Evolutionary conservation across 2,797 vertebrate genomes (phyloP), one percentile per base, ranked within the genome.

Genomic region (Rhynchotus rufescens): DNA sequence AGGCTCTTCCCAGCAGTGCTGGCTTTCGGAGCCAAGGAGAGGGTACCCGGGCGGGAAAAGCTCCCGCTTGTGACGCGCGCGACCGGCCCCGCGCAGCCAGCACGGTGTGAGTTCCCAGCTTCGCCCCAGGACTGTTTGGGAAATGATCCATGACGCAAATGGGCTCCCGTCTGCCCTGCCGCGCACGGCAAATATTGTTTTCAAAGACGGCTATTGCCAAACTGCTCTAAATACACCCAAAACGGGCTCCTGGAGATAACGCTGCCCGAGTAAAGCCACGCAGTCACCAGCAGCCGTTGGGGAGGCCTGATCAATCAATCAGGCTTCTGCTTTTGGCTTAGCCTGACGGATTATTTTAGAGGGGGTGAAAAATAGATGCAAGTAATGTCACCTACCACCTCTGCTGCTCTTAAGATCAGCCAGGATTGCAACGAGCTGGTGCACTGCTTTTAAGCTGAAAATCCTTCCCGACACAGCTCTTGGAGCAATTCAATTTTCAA

Each of bases 121-220:
- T 21, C 45, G 93, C 94, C 92, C 0, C 8, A 84, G 94, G 85
- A 38, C 52, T 92, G 61, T 86, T 86, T 95, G 90, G n/a, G 42
- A 92, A 93, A 80, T 28, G 51, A 95, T 94, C 47, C 1, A 78
- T 94, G 96, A 95, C 56, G 80, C 81, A 88, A 92, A 96, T 36
- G 80, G 67, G 71, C 76, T 86, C 85, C 47, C 89, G 93, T 94
- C 93, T 91, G 89, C 62, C 92, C 89, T 74, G 86, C 66, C 47
- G 68, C 65, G 82, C 72, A 26, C 69, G 68, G 81, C 84, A 94
- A 94, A 93, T 68, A 88, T 9, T 80, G 93, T 86, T 94, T 77
- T 86, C 71, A 86, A 84, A 0, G 0, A 60, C 7, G 44, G 87
- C 32, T 5, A 71, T 81, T 76, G 92, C 88, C 85, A 94, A 94